Evolutionary conservation across 2,797 vertebrate species (phyloP).

Genomic region (Lophius americanus): DNA sequence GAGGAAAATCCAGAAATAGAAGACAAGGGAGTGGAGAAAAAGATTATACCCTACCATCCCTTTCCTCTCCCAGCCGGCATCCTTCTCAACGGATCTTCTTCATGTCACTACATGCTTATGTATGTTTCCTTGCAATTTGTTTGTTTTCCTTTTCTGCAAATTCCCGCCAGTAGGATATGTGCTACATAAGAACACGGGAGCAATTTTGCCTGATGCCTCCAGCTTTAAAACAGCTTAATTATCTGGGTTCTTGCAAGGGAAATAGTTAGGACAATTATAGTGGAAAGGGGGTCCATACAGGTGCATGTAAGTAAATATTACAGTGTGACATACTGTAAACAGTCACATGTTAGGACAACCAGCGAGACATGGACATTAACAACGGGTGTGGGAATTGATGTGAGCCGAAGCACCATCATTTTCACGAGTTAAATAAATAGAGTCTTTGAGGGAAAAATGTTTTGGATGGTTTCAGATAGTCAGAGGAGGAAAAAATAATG

Average conservation of each 20-base stretch:
- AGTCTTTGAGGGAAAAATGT: conserved; percentile 43
- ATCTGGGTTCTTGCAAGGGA: conserved; percentile 76
- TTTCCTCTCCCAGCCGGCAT: conserved; percentile 36
- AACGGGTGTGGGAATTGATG: conserved; percentile 36
- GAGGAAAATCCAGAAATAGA: conserved; percentile 57
- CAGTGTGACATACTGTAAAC: conserved; percentile 50
- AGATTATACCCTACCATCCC: conserved; percentile 58
- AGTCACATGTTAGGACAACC: conserved; percentile 41
- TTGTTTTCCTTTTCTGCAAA: conserved; percentile 78
- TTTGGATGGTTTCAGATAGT: conserved; percentile 24
- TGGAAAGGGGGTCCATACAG: conserved; percentile 57
- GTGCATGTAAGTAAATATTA: conserved; percentile 44
- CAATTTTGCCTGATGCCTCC: conserved; percentile 77
- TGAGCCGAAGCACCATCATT: conserved; percentile 47
- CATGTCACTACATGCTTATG: conserved; percentile 76
- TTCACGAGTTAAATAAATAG: conserved; percentile 28
- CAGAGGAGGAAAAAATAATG: background rate
- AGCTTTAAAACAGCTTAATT: conserved; percentile 78
- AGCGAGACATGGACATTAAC: background rate
- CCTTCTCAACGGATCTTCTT: conserved; percentile 61
- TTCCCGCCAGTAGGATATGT: conserved; percentile 74
- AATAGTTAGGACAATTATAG: conserved; percentile 58
- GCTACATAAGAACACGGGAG: conserved; percentile 51
- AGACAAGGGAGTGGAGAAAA: conserved; percentile 47
- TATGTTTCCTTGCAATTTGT: conserved; percentile 81